Evolutionary conservation across 1,140 invertebrate genomes (phyloP).

Genomic region (Heliconius hewitsoni): DNA sequence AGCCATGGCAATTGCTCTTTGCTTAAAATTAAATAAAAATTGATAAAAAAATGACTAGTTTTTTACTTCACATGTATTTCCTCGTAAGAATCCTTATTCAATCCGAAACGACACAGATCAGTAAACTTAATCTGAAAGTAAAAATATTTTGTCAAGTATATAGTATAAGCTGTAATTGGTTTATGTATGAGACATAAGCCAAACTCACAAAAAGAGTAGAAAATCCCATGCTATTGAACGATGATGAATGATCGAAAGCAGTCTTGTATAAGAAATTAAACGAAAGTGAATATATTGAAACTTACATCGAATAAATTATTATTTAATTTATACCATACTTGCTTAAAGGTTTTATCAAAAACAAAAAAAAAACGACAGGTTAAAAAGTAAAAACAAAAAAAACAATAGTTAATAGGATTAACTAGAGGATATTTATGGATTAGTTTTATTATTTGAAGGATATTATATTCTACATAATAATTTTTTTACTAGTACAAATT

Average conservation of each 20-base stretch:
- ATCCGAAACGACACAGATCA: not conserved
- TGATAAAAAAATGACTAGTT: not conserved
- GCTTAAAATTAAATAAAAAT: conserved; percentile 56
- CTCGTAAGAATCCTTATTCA: not conserved
- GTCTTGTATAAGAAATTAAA: conserved; percentile 23
- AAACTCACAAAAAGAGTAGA: not conserved
- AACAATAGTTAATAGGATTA: too few species aligned
- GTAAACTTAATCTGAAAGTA: not conserved
- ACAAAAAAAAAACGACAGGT: not conserved
- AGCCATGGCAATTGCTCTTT: conserved; percentile 52
- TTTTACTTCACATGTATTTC: not conserved
- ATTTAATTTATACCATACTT: not conserved
- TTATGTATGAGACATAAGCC: not conserved
- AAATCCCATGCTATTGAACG: conserved; percentile 26
- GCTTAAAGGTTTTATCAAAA: not conserved
- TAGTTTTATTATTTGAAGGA: too few species aligned
- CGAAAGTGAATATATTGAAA: conserved; percentile 16
- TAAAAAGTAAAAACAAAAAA: too few species aligned
- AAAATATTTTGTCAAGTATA: not conserved
- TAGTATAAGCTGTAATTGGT: not conserved
- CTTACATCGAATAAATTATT: conserved; percentile 17
- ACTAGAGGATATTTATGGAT: too few species aligned
- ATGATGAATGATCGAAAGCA: conserved; percentile 22
- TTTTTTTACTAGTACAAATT: too few species aligned
- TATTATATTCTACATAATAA: too few species aligned